Base-by-base conservation (phyloP, 2,797 vertebrate species). In the Mareca penelope region DNA sequence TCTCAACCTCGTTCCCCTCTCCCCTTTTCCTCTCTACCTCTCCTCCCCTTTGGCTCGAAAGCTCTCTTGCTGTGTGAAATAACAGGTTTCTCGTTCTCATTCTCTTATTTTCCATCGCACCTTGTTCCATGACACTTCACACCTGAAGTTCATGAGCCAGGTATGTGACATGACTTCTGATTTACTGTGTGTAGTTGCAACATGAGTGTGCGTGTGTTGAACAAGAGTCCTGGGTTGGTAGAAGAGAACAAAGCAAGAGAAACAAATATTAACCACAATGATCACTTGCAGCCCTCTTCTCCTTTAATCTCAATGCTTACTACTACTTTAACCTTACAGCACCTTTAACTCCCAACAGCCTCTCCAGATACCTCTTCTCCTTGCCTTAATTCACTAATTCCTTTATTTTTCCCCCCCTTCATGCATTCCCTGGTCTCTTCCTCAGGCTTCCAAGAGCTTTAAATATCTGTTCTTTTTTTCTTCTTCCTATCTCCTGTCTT, bases 121-220 rank as follows among this genome's bases (percentile, higher is more conserved):
- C 94, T 96, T 96, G 94, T 96, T 97, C 96, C 93, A 96, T 97
- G 97, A 97, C 80, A 95, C 97, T 96, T 97, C 95, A 90, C 94
- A 89, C 70, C 85, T 89, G 98, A 97, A 97, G 96, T 88, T 96
- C 96, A 97, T 92, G 97, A 98, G 97, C 98, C 99, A 99, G 98
- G 99, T 99, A 99, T 97, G 98, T 98, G 98, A 97, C 96, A 95
- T n/a, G 92, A 96, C 96, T 92, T 97, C 93, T 96, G 94, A 85
- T 90, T 83, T 96, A 75, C 78, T 89, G 90, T 52, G 59, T 48
- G 71, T 94, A 73, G 42, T 64, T 94, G 75, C 95, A 93, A 77
- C 53, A 31, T 22, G 1, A 24, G 69, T 18, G 53, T 52, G 67
- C 64, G 65, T 31, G n/a, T 80, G 67, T 31, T 44, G 79, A 94